Evolutionary conservation across 2,888 invertebrate genomes (phyloP).

Genomic region (Macrostomum cliftonense): DNA sequence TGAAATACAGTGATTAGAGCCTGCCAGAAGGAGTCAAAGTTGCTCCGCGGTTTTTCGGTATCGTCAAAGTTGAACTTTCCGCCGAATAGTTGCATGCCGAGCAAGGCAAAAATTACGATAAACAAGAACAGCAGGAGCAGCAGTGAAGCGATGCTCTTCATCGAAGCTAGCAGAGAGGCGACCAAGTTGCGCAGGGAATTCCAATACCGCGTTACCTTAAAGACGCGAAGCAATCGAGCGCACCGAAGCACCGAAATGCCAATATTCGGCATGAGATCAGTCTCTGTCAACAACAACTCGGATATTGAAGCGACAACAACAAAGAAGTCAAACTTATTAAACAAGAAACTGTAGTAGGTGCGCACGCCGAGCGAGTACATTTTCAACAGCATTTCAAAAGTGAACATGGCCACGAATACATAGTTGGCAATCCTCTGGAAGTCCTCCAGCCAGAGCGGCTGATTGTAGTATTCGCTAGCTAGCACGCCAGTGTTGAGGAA

Average conservation of each 20-base stretch:
- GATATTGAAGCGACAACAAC: constrained; percentile 94
- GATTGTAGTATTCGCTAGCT: constrained; percentile 87
- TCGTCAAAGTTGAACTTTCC: constrained; percentile 64
- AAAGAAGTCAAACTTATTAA: constrained; percentile 99
- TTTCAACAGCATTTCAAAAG: constrained; percentile 94
- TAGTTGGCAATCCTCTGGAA: constrained; percentile 90
- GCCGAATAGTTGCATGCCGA: constrained; percentile 99
- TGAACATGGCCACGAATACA: constrained; percentile 91
- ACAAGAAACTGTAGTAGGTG: constrained; percentile 95
- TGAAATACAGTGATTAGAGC: constrained; percentile 94
- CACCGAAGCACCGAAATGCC: constrained; percentile 94
- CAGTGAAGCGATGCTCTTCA: constrained; percentile 92
- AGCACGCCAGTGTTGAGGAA: constrained; percentile 90
- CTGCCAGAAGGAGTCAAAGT: constrained; percentile 98
- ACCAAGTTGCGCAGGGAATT: constrained; percentile 88
- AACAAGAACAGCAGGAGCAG: constrained; percentile 88
- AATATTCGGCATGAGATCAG: constrained; percentile 80
- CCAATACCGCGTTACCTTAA: constrained; percentile 99
- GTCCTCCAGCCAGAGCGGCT: constrained; percentile 75
- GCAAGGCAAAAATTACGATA: constrained; percentile 94
- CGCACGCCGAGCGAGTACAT: constrained; percentile 96
- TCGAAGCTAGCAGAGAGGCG: constrained; percentile 88
- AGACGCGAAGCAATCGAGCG: constrained; percentile 81
- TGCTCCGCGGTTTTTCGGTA: constrained; percentile 60
- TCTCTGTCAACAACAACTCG: constrained; percentile 78